Conservation (phyloP, 2,888 invertebrate species). For the Dryomyza anilis region DNA sequence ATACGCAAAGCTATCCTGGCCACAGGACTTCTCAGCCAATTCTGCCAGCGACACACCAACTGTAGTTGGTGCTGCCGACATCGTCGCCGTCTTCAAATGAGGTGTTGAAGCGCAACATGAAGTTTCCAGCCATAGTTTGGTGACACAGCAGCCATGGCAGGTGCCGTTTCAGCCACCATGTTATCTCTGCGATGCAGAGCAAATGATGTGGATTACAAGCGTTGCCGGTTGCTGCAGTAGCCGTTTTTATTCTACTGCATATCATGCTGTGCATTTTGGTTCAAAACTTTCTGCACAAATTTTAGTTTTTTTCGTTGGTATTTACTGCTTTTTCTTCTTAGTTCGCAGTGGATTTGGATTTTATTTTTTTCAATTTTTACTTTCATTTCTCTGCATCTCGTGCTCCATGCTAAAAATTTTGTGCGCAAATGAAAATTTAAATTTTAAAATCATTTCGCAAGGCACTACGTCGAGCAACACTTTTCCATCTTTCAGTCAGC, state of each 20-base stretch:
- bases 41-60: background rate
- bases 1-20: too few relatives aligned
- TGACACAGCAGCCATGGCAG: background rate
- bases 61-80: background rate
- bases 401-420: background rate
- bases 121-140: constrained; percentile 12
- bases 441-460: background rate
- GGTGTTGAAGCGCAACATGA: constrained; percentile 24
- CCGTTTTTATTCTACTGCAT: too few relatives aligned
- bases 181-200: too few relatives aligned
- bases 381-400: background rate
- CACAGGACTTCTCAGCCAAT: background rate
- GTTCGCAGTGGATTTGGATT: background rate
- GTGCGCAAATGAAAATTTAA: background rate
- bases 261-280: too few relatives aligned
- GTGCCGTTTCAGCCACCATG: too few relatives aligned
- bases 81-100: constrained; percentile 9
- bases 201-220: too few relatives aligned
- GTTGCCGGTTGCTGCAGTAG: too few relatives aligned
- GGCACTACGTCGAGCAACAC: background rate
- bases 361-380: background rate
- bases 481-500: background rate
- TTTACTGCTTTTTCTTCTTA: background rate
- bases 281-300: background rate
- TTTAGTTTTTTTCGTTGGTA: background rate